Base-by-base conservation (phyloP, 2,888 invertebrate species). In the Notocelia uddmanniana region DNA sequence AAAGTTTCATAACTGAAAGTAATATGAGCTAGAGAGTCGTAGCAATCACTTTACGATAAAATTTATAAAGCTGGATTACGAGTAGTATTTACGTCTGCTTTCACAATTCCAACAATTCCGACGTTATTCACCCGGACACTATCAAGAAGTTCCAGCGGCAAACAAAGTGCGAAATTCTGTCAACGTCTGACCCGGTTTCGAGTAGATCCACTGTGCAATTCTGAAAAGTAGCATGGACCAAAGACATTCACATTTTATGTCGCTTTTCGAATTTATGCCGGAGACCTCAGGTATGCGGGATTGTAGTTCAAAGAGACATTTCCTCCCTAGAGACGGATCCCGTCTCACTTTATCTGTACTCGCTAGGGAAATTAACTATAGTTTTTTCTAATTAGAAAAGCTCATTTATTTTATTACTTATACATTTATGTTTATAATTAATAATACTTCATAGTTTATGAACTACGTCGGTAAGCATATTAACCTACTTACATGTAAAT, bases 351-450 rank as follows among this genome's bases (percentile, higher is more conserved):
- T 81, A 78, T 83, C 81, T 80, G 55, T 78, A 77, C 79, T 81
- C 84, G 67, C 82, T 78, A 71, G 85, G 83, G 84, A 85, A 85
- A 85, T 85, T 82, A 83, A 79, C 81, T 1, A 81, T 72, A 66
- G 78, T 79, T 77, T 21, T 68, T 48, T 21, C 45, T 63, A 57
- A 57, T 57, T 26, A 69, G 48, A 48, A 34, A 41, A 55, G 21
- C 9, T 31, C 21, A 48, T 69, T 34, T 58, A 58, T 9, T 11
- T 37, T 21, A 19, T 13, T 58, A 10, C 0, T 8, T 52, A 11
- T 21, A 26, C 23, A 21, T 54, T 2, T 5, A 11, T 54, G 21
- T 11, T 18, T 21, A 21, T 13, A 21, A n/a, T n/a, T n/a, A n/a
- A n/a, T n/a, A n/a, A n/a, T n/a, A n/a, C 52, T 21, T 21, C 13